These are phyloP conservation scores for Hydroisotoma schaefferi DNA, from an alignment of 2,888 invertebrate genomes.

Conservation along the genomic window DNA sequence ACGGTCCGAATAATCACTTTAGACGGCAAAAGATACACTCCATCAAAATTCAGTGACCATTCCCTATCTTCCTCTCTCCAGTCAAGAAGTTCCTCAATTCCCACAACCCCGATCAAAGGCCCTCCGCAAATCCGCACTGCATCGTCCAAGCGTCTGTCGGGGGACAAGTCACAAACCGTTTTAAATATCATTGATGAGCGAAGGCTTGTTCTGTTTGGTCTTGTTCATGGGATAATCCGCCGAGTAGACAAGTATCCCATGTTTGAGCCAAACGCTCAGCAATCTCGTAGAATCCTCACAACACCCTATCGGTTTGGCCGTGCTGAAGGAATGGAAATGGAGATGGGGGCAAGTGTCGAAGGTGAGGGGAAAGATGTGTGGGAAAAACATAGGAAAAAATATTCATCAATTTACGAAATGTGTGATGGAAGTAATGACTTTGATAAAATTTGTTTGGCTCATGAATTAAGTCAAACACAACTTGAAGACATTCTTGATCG, in stretches of 20 bases:
- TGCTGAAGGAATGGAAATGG: too few relatives aligned
- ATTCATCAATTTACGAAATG: constrained; percentile 52
- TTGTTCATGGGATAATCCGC: constrained; percentile 78
- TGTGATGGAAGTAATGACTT: constrained; percentile 77
- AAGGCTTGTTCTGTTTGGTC: constrained; percentile 79
- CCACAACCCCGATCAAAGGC: constrained; percentile 45
- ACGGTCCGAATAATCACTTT: constrained; percentile 22
- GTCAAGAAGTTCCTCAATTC: constrained; percentile 45
- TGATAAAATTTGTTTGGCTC: constrained; percentile 87
- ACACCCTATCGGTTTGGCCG: neutral
- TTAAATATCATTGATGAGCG: constrained; percentile 65
- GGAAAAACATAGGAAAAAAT: constrained; percentile 38
- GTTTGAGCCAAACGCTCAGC: constrained; percentile 13
- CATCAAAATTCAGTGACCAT: constrained; percentile 44
- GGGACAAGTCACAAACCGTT: constrained; percentile 44
- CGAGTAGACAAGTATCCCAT: constrained; percentile 52
- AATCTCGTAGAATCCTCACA: neutral
- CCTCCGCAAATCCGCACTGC: constrained; percentile 17
- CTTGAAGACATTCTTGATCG: constrained; percentile 78
- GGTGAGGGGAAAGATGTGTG: constrained; percentile 19
- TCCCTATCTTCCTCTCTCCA: constrained; percentile 46
- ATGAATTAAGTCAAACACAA: constrained; percentile 68
- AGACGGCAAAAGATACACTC: constrained; percentile 26
- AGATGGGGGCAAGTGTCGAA: neutral
- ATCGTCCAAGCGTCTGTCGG: constrained; percentile 21